Conservation (phyloP, 2,888 invertebrate species). For the Morpho helenor region DNA sequence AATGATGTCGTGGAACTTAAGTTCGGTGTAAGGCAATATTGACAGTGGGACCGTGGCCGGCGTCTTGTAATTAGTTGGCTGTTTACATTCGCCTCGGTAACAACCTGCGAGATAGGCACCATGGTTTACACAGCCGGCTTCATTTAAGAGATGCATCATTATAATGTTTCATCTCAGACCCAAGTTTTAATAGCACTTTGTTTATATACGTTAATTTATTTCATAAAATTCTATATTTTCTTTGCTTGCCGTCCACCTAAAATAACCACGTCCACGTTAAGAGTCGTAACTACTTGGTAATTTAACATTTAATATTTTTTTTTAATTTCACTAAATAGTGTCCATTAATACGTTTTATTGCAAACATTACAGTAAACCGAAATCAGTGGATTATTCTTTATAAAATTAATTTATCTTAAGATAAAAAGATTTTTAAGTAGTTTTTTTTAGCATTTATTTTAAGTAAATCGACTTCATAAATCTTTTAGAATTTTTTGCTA, state of each 20-base stretch:
- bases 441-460: too few relatives aligned
- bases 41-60: conserved; percentile 38
- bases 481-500: too few relatives aligned
- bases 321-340: too few relatives aligned
- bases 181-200: conserved; percentile 28
- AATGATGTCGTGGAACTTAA: conserved; percentile 28
- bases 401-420: too few relatives aligned
- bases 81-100: conserved; percentile 41
- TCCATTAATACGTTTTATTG: too few relatives aligned
- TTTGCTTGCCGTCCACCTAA: conserved; percentile 2
- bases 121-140: conserved; percentile 24
- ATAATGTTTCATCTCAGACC: conserved; percentile 26
- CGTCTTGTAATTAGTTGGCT: conserved; percentile 55
- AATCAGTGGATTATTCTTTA: too few relatives aligned
- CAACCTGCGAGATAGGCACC: conserved; percentile 23
- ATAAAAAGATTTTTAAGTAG: too few relatives aligned
- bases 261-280: too few relatives aligned
- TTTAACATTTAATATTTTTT: not conserved
- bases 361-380: too few relatives aligned
- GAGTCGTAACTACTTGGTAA: conserved; percentile 1
- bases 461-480: too few relatives aligned
- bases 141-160: conserved; percentile 28
- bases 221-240: conserved; percentile 15
- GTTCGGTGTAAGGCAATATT: conserved; percentile 37
- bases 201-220: conserved; percentile 33